phyloP scores from a whole-genome alignment of 2,113 vertebrate genomes.

The Sardina pilchardus region DNA sequence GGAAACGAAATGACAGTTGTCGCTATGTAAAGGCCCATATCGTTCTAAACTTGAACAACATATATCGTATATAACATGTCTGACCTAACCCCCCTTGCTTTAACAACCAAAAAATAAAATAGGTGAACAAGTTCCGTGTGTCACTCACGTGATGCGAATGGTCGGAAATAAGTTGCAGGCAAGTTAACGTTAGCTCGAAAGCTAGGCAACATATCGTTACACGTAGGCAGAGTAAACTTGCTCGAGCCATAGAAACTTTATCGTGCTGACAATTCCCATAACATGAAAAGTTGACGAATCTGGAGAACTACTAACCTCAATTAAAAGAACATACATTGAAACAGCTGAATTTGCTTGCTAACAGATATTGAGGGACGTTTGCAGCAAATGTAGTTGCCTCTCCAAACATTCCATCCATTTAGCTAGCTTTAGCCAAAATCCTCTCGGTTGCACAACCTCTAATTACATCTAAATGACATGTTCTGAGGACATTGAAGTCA shows the following conservation, averaged over 20 bases:
- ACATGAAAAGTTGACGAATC: neutral
- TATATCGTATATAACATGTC: neutral
- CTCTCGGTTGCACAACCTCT: neutral
- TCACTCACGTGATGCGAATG: conserved; percentile 64
- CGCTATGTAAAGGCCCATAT: neutral
- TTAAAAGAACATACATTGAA: neutral
- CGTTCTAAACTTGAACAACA: no score
- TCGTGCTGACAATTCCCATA: neutral
- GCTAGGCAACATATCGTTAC: conserved; percentile 26
- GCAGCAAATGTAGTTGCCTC: conserved; percentile 16
- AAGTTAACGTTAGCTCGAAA: conserved; percentile 57
- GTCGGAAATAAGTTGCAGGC: conserved; percentile 21
- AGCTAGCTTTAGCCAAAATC: neutral
- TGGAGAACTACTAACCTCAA: neutral
- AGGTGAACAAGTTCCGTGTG: conserved; percentile 45
- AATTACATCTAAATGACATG: neutral
- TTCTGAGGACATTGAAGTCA: neutral
- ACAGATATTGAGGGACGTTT: neutral
- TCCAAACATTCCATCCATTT: neutral
- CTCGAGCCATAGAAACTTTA: neutral
- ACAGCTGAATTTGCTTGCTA: neutral
- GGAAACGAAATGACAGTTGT: neutral
- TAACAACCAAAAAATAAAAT: neutral
- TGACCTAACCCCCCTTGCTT: neutral
- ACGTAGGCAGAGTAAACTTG: neutral